Percentiles rank a stretch among this genome's conserved stretches.
phyloP scores from a whole-genome alignment of 2,888 invertebrate genomes.

The Agrypnus murinus region DNA sequence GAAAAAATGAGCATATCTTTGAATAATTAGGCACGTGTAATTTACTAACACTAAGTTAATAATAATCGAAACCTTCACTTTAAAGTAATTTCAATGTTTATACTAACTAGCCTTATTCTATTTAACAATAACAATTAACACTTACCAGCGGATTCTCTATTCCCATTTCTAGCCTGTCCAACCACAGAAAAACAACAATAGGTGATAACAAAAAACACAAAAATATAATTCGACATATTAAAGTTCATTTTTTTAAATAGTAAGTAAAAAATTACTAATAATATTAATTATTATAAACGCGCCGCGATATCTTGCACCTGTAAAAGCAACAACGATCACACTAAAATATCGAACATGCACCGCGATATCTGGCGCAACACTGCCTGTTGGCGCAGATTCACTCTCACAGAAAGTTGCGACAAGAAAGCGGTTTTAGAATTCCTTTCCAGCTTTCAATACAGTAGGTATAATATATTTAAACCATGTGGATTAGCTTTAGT shows the following conservation, averaged over 20 bases:
- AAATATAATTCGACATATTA: conserved; percentile 35
- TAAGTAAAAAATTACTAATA: not conserved
- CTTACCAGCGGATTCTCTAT: conserved; percentile 49
- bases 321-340: conserved; percentile 24
- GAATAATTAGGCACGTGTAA: conserved; percentile 12
- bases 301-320: conserved; percentile 26
- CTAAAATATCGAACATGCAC: conserved; percentile 35
- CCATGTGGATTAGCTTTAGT: conserved; percentile 14
- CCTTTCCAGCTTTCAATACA: conserved; percentile 45
- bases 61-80: not conserved
- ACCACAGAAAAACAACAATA: conserved; percentile 20
- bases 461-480: too few relatives aligned
- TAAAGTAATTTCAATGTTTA: not conserved
- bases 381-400: conserved; percentile 43
- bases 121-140: conserved; percentile 2
- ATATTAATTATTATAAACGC: not conserved
- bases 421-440: conserved; percentile 48
- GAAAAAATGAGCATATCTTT: not conserved
- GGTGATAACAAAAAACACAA: conserved; percentile 41
- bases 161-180: conserved; percentile 48
- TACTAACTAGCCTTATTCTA: not conserved
- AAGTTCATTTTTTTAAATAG: conserved; percentile 35
- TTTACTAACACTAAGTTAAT: not conserved
- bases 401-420: conserved; percentile 46
- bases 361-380: conserved; percentile 45